Conservation (phyloP, 2,113 vertebrate species). For the Channa argus region DNA sequence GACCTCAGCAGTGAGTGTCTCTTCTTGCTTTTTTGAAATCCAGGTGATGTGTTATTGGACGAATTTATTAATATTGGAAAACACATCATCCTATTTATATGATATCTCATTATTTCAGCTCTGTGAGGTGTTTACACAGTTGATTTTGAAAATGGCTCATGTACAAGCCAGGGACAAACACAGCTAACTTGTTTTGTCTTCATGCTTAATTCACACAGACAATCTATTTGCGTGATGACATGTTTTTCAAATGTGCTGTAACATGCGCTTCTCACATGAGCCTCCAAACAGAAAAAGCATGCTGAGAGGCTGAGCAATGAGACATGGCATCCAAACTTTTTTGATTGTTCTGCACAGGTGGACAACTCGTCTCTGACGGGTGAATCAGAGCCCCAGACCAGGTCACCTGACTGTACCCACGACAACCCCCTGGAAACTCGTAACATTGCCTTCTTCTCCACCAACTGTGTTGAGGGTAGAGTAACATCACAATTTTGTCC, state of each 20-base stretch:
- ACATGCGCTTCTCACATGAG: too few relatives aligned
- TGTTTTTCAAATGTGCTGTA: too few relatives aligned
- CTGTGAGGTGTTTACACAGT: too few relatives aligned
- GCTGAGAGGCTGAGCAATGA: too few relatives aligned
- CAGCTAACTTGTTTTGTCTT: background rate
- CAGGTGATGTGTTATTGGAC: background rate
- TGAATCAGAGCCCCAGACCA: conserved; percentile 91
- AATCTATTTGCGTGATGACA: too few relatives aligned
- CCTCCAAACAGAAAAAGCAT: too few relatives aligned
- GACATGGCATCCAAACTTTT: too few relatives aligned
- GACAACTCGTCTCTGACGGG: conserved; percentile 93
- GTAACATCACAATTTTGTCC: background rate
- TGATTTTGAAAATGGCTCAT: too few relatives aligned
- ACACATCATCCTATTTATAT: background rate
- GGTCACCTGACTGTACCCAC: conserved; percentile 91
- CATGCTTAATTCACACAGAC: background rate
- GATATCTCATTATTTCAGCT: background rate
- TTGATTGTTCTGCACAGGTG: conserved; percentile 76
- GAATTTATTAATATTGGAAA: background rate
- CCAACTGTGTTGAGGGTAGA: conserved; percentile 91
- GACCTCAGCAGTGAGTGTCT: background rate
- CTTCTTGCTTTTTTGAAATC: background rate
- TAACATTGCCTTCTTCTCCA: conserved; percentile 93
- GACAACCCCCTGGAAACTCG: conserved; percentile 93
- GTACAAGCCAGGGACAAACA: background rate